These are phyloP conservation scores for Cactoblastis cactorum DNA, from an alignment of 2,888 invertebrate species.

Conservation along the genomic window DNA sequence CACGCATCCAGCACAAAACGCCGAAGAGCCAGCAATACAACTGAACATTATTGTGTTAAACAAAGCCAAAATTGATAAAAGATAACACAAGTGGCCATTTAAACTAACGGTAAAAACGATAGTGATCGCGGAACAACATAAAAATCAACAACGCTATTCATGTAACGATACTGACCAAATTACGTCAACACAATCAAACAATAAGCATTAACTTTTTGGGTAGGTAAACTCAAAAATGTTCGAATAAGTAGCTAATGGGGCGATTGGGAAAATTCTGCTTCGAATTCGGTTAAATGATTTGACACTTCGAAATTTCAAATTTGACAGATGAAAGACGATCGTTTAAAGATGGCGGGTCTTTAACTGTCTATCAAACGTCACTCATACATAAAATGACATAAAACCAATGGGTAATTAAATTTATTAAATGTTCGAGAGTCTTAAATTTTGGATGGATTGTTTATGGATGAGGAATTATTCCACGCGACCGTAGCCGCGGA, in stretches of 20 bases:
- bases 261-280: background rate
- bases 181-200: conserved; percentile 33
- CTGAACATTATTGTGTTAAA: conserved; percentile 19
- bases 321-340: too few relatives aligned
- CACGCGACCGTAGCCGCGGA: too few relatives aligned
- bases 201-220: conserved; percentile 29
- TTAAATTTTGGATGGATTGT: too few relatives aligned
- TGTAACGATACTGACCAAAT: conserved; percentile 41
- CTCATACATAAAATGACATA: too few relatives aligned
- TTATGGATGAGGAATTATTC: too few relatives aligned
- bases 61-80: conserved; percentile 37
- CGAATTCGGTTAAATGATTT: too few relatives aligned
- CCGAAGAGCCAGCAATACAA: background rate
- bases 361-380: too few relatives aligned
- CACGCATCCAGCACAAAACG: background rate
- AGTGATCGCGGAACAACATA: conserved; percentile 50
- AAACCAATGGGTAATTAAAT: too few relatives aligned
- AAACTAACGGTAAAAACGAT: conserved; percentile 45
- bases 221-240: conserved; percentile 37
- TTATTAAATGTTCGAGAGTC: too few relatives aligned
- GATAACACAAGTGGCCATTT: conserved; percentile 49
- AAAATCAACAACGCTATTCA: conserved; percentile 52
- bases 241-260: background rate
- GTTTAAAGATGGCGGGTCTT: too few relatives aligned
- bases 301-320: too few relatives aligned